Percentiles rank a stretch among this genome's conserved stretches.
phyloP scores from a whole-genome alignment of 1,140 invertebrate species.

The Trachymyrmex cornetzi region DNA sequence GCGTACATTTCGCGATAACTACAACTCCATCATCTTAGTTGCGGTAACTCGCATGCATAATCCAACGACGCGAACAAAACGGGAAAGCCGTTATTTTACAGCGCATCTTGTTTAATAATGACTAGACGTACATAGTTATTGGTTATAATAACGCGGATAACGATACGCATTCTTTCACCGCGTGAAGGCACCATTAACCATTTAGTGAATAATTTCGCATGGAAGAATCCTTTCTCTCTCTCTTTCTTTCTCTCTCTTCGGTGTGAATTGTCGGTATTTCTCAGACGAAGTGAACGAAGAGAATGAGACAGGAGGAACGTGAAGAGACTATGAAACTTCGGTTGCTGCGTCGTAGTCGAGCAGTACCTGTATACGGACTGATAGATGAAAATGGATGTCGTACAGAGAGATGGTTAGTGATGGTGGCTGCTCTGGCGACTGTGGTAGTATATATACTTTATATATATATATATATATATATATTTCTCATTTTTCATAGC shows the following conservation, averaged over 20 bases:
- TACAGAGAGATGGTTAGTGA: conserved; percentile 66
- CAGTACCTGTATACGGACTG: conserved; percentile 61
- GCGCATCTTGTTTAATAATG: background rate
- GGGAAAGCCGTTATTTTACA: background rate
- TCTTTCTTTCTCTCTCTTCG: conserved; percentile 1
- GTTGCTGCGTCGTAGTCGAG: conserved; percentile 33
- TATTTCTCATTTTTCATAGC: conserved; percentile 70
- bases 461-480: conserved; percentile 5
- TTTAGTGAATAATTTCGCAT: conserved; percentile 15
- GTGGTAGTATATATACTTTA: conserved; percentile 57
- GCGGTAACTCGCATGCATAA: background rate
- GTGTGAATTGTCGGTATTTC: conserved; percentile 16
- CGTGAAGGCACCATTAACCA: conserved; percentile 23
- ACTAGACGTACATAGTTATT: background rate
- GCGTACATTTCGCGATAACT: background rate
- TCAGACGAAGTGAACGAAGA: conserved; percentile 15
- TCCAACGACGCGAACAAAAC: background rate
- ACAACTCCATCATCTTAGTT: background rate
- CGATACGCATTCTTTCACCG: conserved; percentile 22
- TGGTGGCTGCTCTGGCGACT: conserved; percentile 70
- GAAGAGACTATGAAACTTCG: conserved; percentile 63
- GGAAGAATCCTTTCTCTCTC: background rate
- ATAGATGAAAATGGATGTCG: conserved; percentile 71
- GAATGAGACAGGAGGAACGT: conserved; percentile 33
- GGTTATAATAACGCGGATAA: background rate